Base-by-base conservation (phyloP, 2,888 invertebrate species). In the Drosophila dives region DNA sequence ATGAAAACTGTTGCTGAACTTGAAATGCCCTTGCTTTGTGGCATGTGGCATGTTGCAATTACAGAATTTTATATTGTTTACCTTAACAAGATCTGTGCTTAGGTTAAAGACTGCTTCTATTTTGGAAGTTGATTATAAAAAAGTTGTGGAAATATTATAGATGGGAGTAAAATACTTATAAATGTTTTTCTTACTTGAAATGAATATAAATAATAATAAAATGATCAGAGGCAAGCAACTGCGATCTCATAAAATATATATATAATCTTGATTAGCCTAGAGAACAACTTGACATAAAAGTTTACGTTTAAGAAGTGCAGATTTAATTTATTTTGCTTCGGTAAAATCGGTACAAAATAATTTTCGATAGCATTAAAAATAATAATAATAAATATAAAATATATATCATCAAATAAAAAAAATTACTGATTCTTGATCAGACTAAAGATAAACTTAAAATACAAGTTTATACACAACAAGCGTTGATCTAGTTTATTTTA, bases 241-340 rank as follows among this genome's bases (percentile, higher is more conserved):
- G 0, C 0, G 1, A 20, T 0, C 20, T 20, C 11, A 42, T n/a
- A n/a, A 42, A n/a, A 6, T n/a, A 11, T 11, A 11, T 20, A 11
- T 10, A 36, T 38, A 26, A 26, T 6, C n/a, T 11, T 11, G 5
- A 11, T 40, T 11, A 11, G 11, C 10, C 40, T 5, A 5, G 40
- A 38, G 15, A 36, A 3, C 6, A 15, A 15, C 15, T 36, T 15
- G 0, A 36, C 2, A 36, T 15, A 33, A 2, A 33, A 33, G 1
- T 10, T 15, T 36, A 5, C 36, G 8, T 8, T 7, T 17, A n/a
- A 38, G 8, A 10, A n/a, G 11, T 4, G 10, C 10, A 40, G 10
- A 40, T n/a, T 5, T 0, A 40, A 2, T n/a, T 2, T 0, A 38
- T 40, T n/a, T 40, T 40, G 5, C n/a, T 40, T n/a, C 17, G 8